A percentile compares a stretch with the other conserved stretches of the same genome.
These are phyloP conservation scores for Hyla sarda DNA, from an alignment of 2,113 vertebrate species.

Conservation along the genomic window DNA sequence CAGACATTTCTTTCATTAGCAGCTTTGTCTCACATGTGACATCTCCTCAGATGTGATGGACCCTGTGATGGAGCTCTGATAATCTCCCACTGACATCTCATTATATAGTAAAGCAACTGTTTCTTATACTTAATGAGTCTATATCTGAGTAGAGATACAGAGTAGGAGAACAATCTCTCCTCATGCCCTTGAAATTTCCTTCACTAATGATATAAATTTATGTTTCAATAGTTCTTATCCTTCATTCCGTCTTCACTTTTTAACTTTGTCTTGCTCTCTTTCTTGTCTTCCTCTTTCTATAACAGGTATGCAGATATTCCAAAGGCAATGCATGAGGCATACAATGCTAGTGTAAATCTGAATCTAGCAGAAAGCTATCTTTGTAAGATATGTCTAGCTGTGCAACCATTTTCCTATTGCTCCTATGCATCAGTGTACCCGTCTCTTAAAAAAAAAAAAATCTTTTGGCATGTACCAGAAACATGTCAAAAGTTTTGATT, in stretches of 20 bases:
- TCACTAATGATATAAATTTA: background rate
- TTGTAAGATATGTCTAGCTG: background rate
- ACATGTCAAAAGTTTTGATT: no score
- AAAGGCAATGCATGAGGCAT: background rate
- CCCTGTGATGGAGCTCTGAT: background rate
- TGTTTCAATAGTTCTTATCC: background rate
- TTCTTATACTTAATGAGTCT: background rate
- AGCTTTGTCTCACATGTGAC: background rate
- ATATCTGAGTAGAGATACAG: background rate
- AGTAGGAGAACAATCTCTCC: background rate
- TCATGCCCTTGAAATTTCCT: background rate
- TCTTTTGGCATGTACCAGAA: background rate
- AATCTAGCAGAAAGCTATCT: background rate
- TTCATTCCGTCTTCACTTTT: background rate
- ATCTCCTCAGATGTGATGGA: background rate
- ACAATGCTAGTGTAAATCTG: background rate
- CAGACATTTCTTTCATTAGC: background rate
- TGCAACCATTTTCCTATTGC: background rate
- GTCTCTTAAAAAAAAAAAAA: background rate
- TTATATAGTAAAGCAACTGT: conserved; percentile 22
- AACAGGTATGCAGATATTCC: background rate
- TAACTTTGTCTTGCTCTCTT: background rate
- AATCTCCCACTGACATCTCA: conserved; percentile 15
- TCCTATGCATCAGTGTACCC: background rate
- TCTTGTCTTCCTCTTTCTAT: background rate